Evolutionary conservation across 2,888 invertebrate species (phyloP).

Genomic region (Lordiphosa andalusiaca): DNA sequence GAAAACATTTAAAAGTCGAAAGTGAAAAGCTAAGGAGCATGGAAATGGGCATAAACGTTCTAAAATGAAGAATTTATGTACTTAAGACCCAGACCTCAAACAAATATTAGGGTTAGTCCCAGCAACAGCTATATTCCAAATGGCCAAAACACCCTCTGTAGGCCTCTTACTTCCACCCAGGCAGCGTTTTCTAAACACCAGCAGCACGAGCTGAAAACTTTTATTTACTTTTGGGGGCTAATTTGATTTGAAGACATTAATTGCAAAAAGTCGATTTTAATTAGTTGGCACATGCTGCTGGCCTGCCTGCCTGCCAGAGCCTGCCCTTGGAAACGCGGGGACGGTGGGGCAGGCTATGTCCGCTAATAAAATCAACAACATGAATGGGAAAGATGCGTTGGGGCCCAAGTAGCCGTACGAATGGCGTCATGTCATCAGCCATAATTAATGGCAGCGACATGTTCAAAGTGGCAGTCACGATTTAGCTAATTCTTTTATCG

Average conservation of each 20-base stretch:
- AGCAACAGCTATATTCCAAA: too few relatives aligned
- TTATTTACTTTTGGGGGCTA: conserved; percentile 37
- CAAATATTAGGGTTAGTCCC: too few relatives aligned
- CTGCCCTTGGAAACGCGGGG: conserved; percentile 43
- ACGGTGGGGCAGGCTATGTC: conserved; percentile 14
- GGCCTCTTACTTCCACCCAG: too few relatives aligned
- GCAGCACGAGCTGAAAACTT: conserved; percentile 17
- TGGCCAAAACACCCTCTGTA: too few relatives aligned
- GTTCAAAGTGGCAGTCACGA: conserved; percentile 74
- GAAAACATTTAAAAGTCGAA: too few relatives aligned
- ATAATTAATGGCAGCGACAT: conserved; percentile 79
- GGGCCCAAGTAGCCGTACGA: conserved; percentile 12
- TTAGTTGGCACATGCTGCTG: conserved; percentile 50
- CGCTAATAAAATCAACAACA: conserved; percentile 67
- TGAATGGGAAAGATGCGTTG: conserved; percentile 13
- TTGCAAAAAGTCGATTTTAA: conserved; percentile 74
- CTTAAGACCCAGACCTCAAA: too few relatives aligned
- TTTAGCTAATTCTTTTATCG: conserved; percentile 76
- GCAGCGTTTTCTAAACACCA: conserved; percentile 6
- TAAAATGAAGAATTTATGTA: too few relatives aligned
- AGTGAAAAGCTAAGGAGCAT: too few relatives aligned
- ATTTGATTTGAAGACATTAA: conserved; percentile 71
- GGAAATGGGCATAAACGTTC: too few relatives aligned
- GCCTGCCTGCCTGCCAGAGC: conserved; percentile 25
- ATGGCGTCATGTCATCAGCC: conserved; percentile 68